These are phyloP conservation scores for Falcaria lacertinaria DNA, from an alignment of 2,888 invertebrate species.

Conservation along the genomic window DNA sequence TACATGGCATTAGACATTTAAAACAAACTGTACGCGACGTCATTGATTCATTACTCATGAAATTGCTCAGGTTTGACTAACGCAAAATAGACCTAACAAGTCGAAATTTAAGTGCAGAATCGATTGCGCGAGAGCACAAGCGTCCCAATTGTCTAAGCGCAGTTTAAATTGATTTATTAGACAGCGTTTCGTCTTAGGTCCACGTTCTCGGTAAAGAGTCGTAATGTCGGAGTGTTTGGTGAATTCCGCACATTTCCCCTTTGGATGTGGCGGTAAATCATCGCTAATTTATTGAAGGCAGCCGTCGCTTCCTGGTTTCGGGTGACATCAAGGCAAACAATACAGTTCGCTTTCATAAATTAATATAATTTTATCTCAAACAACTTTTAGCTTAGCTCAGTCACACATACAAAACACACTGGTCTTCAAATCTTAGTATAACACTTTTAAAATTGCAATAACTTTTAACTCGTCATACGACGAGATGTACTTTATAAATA, in stretches of 20 bases:
- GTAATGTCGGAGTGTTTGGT: constrained; percentile 50
- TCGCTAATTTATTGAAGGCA: constrained; percentile 40
- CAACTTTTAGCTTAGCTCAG: too few relatives aligned
- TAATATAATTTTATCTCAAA: too few relatives aligned
- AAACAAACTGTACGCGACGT: constrained; percentile 37
- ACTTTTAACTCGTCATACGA: too few relatives aligned
- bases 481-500: too few relatives aligned
- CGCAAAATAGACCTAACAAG: constrained; percentile 15
- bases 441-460: too few relatives aligned
- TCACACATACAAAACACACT: too few relatives aligned
- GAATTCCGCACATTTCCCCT: constrained; percentile 40
- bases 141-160: constrained; percentile 63
- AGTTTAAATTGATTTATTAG: constrained; percentile 74
- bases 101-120: constrained; percentile 8
- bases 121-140: constrained; percentile 17
- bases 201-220: constrained; percentile 56
- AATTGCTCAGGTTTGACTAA: neutral
- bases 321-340: neutral
- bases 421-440: too few relatives aligned
- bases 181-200: constrained; percentile 54
- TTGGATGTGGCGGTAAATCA: constrained; percentile 63
- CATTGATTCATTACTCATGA: constrained; percentile 53
- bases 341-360: too few relatives aligned
- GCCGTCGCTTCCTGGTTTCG: neutral
- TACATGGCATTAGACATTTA: constrained; percentile 64